Conservation (phyloP, 2,113 vertebrate genomes). For the Boulengeromyrus knoepffleri region DNA sequence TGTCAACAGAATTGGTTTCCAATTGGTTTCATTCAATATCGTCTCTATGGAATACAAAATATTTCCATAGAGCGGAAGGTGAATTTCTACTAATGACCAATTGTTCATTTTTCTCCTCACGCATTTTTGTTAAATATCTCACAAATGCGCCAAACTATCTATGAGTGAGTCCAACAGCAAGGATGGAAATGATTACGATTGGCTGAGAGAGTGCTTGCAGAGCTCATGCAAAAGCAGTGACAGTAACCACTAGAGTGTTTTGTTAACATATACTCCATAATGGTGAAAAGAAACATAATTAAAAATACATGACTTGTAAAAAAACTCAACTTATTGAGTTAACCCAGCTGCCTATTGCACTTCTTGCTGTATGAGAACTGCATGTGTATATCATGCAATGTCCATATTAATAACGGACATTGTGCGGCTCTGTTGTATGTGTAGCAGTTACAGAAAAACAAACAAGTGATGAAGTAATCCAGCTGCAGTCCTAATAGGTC, state of each 20-base stretch:
- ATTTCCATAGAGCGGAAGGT: no score
- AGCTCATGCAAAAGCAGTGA: not conserved
- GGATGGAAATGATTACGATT: not conserved
- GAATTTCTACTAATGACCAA: not conserved
- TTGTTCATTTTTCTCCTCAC: not conserved
- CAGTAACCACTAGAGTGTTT: not conserved
- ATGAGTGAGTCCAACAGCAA: not conserved
- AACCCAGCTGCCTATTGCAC: not conserved
- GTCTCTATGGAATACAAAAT: not conserved
- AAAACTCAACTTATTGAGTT: not conserved
- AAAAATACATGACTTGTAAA: not conserved
- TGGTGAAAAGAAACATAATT: not conserved
- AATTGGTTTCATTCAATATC: not conserved
- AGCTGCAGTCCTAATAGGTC: not conserved
- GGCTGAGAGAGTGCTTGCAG: not conserved
- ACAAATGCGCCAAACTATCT: not conserved
- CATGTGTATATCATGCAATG: not conserved
- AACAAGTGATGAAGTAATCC: slow-evolving; percentile 1
- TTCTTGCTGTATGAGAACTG: not conserved
- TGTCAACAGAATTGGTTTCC: not conserved
- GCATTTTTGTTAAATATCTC: not conserved
- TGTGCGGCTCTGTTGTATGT: not conserved
- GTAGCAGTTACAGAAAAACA: not conserved
- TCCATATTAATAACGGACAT: not conserved
- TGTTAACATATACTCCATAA: not conserved